Evolutionary conservation across 2,113 vertebrate genomes (phyloP).

Genomic region (Silurus asotus): DNA sequence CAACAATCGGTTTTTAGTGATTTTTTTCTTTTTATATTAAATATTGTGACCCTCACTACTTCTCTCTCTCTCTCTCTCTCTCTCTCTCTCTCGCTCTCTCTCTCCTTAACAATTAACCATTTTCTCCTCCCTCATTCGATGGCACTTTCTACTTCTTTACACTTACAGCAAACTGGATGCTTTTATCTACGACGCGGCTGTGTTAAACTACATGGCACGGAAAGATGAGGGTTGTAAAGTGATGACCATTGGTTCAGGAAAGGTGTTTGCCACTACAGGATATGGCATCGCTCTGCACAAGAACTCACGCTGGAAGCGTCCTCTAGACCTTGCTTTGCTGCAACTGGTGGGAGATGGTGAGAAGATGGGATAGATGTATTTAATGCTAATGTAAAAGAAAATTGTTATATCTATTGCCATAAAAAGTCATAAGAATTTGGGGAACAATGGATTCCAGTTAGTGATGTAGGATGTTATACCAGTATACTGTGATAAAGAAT

Average conservation of each 20-base stretch:
- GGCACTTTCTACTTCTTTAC: constrained; percentile 18
- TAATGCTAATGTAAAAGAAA: background rate
- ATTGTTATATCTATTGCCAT: background rate
- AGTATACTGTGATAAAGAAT: background rate
- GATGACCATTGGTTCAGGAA: constrained; percentile 88
- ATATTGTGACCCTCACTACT: too few species aligned
- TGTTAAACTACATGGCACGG: constrained; percentile 91
- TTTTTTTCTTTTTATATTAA: too few species aligned
- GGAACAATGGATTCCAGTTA: background rate
- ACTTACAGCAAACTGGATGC: constrained; percentile 85
- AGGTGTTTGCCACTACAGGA: constrained; percentile 89
- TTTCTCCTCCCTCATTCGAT: background rate
- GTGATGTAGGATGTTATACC: background rate
- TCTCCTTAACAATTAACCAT: background rate
- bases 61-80: background rate
- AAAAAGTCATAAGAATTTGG: too few species aligned
- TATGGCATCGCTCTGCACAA: constrained; percentile 89
- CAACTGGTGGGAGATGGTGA: constrained; percentile 89
- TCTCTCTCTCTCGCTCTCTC: background rate
- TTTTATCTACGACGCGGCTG: constrained; percentile 90
- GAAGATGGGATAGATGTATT: constrained; percentile 11
- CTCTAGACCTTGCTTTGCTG: constrained; percentile 85
- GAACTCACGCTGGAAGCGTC: constrained; percentile 87
- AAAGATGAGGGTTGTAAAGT: constrained; percentile 93
- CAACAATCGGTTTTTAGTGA: too few species aligned